Base-by-base conservation (phyloP, 2,797 vertebrate species). In the Acanthurus tractus region DNA sequence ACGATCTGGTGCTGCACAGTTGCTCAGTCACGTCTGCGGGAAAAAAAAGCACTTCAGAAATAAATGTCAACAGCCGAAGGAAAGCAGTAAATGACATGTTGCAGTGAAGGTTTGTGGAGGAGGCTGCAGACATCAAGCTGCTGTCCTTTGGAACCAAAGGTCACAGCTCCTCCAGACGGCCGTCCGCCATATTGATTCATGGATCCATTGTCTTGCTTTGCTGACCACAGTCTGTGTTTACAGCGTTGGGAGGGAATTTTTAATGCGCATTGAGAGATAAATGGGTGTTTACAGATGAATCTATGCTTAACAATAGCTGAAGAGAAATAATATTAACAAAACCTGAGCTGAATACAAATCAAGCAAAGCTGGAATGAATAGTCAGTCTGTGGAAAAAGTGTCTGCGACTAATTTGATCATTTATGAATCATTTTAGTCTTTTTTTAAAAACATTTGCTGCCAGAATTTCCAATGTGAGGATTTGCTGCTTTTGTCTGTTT, bases 131-230 rank as follows among this genome's bases (percentile, higher is more conserved):
- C 74, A 75, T 76, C 70, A 78, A 53, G 34, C 84, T 67, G 86
- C 76, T 69, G 85, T 90, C 87, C 82, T 85, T 68, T 70, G 84
- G 71, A 84, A 88, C 78, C 59, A 87, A 88, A 91, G 88, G 92
- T 93, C 88, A 89, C 68, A 49, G 67, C 86, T 63, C 74, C 76
- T 78, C 71, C 55, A 23, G 14, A 71, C 90, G 85, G 82, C 78
- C 83, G 78, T 67, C 81, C 62, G 13, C 74, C 68, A 6, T 75
- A 88, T 89, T 87, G 87, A 88, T 89, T 76, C 78, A 57, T 65
- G 29, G 69, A 84, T 63, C 69, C 59, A 67, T 74, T 69, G 83
- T 78, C 65, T 78, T 78, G 73, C 63, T 48, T 23, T 46, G 49
- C 49, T 14, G 54, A 70, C 79, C 67, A 20, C 67, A 54, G 50